Evolutionary conservation across 1,140 invertebrate genomes (phyloP).

Genomic region (Drosophila kohkoa): DNA sequence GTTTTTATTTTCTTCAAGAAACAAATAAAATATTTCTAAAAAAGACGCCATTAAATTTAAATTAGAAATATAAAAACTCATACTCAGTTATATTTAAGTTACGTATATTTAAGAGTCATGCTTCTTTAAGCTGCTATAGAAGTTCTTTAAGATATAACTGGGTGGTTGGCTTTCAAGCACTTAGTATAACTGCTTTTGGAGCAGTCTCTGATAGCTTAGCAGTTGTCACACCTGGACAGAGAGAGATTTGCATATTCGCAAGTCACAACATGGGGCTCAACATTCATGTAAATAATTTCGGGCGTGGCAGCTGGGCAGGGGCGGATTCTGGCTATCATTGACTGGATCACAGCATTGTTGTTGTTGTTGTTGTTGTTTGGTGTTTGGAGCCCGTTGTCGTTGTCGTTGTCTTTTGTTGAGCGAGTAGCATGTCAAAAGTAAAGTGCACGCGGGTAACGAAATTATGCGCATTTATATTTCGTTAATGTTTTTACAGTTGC

Average conservation of each 20-base stretch:
- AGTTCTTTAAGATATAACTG: too few species aligned
- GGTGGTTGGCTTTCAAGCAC: not conserved
- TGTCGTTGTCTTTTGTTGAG: constrained; percentile 8
- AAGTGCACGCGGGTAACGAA: constrained; percentile 43
- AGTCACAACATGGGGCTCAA: constrained; percentile 32
- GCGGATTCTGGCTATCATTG: constrained; percentile 20
- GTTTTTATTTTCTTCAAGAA: too few species aligned
- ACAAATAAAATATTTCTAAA: too few species aligned
- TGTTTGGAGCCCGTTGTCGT: constrained; percentile 7
- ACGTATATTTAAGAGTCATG: not conserved
- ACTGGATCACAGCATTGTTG: constrained; percentile 10
- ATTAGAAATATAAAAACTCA: too few species aligned
- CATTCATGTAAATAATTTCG: constrained; percentile 47
- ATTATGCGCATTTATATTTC: constrained; percentile 54
- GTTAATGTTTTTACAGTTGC: constrained; percentile 53
- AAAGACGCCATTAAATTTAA: too few species aligned
- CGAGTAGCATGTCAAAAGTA: constrained; percentile 39
- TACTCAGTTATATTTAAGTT: too few species aligned
- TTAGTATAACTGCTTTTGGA: constrained; percentile 9
- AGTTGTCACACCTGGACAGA: constrained; percentile 46
- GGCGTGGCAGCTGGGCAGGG: constrained; percentile 31
- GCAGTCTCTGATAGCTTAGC: constrained; percentile 3
- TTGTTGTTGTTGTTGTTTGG: constrained; percentile 9
- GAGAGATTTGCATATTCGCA: constrained; percentile 47
- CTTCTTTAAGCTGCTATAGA: not conserved